These are phyloP conservation scores for Labeo rohita DNA, from an alignment of 2,113 vertebrate genomes.

Conservation along the genomic window DNA sequence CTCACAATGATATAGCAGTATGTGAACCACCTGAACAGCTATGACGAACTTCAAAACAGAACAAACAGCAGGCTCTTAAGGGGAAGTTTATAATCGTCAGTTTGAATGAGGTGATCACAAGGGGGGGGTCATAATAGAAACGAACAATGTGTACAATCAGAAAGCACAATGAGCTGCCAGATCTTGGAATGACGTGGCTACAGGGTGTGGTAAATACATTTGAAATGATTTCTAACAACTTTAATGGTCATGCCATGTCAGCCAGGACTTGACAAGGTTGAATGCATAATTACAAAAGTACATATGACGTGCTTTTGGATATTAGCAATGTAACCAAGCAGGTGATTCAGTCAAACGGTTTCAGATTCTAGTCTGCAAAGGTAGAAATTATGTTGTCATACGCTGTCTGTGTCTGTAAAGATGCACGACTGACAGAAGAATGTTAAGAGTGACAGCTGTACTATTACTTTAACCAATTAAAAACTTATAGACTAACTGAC, in stretches of 20 bases:
- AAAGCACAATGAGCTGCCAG: background rate
- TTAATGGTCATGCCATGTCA: slow-evolving; percentile 42
- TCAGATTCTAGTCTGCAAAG: background rate
- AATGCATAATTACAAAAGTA: slow-evolving; percentile 54
- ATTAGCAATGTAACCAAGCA: slow-evolving; percentile 24
- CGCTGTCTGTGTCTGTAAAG: background rate
- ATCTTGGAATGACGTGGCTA: background rate
- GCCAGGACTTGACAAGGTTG: slow-evolving; percentile 49
- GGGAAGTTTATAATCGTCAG: background rate
- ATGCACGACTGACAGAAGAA: slow-evolving; percentile 10
- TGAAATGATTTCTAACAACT: background rate
- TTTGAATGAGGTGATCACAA: background rate
- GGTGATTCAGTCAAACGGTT: background rate
- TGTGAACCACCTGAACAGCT: background rate
- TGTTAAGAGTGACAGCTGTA: slow-evolving; percentile 11
- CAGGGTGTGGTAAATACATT: slow-evolving; percentile 41
- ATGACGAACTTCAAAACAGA: background rate
- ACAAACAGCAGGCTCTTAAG: slow-evolving; percentile 12
- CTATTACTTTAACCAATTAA: background rate
- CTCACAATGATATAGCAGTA: background rate
- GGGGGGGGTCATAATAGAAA: background rate
- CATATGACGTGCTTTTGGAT: slow-evolving; percentile 44
- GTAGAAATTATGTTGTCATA: slow-evolving; percentile 20
- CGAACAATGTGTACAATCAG: background rate
- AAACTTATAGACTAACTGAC: background rate